These are phyloP conservation scores for Cynopterus sphinx DNA, from an alignment of 2,797 vertebrate species.

Conservation along the genomic window DNA sequence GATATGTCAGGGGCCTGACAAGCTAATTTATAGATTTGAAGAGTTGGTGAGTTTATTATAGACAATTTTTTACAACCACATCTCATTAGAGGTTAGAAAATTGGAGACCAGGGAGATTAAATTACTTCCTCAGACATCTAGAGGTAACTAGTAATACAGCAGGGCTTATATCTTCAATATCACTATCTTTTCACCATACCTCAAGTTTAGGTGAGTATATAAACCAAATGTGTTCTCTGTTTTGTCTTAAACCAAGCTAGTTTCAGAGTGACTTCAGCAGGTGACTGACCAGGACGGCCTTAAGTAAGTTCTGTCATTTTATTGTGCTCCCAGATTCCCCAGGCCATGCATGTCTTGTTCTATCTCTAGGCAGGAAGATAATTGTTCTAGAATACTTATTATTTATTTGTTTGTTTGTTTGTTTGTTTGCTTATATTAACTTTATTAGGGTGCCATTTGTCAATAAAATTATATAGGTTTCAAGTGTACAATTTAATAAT, in stretches of 20 bases:
- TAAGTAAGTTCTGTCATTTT: not conserved
- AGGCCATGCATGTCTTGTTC: not conserved
- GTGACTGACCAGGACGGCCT: not conserved
- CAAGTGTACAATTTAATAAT: no score
- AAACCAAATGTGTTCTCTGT: not conserved
- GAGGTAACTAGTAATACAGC: slow-evolving; percentile 2
- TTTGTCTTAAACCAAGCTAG: not conserved
- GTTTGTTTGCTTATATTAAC: no score
- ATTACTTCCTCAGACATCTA: slow-evolving; percentile 28
- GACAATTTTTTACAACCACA: not conserved
- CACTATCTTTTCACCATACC: not conserved
- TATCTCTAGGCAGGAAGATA: not conserved
- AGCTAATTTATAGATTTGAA: slow-evolving; percentile 41
- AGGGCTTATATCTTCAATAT: not conserved
- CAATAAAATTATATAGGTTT: no score
- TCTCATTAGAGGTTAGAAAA: slow-evolving; percentile 23
- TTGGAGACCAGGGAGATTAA: not conserved
- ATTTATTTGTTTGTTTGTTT: no score
- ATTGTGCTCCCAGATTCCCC: not conserved
- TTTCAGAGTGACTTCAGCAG: not conserved
- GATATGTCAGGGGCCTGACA: slow-evolving; percentile 17
- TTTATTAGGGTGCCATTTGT: no score
- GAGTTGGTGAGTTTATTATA: slow-evolving; percentile 26
- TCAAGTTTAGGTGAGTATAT: not conserved
- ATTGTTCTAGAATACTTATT: not conserved